Evolutionary conservation across 2,113 vertebrate genomes (phyloP).

Genomic region (Lycocorax pyrrhopterus): DNA sequence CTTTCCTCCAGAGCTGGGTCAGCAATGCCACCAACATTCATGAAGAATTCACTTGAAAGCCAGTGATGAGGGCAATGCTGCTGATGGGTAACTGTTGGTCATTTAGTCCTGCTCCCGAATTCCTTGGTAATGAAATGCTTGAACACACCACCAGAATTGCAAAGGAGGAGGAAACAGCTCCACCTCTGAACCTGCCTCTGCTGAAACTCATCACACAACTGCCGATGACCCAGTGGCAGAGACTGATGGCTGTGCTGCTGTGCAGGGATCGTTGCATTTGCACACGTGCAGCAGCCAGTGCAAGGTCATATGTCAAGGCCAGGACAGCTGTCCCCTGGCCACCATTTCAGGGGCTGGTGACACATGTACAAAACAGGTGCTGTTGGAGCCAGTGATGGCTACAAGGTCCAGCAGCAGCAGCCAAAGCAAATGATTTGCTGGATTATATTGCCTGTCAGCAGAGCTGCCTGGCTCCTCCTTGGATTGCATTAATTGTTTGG

Average conservation of each 20-base stretch:
- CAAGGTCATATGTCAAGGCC: neutral
- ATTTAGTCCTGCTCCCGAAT: neutral
- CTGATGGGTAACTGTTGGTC: neutral
- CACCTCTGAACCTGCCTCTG: neutral
- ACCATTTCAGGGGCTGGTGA: neutral
- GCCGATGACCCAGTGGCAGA: neutral
- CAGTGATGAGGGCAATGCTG: fast-evolving
- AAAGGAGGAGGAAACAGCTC: neutral
- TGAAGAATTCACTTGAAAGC: neutral
- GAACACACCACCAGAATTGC: neutral
- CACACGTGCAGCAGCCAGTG: neutral
- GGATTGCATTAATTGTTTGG: neutral
- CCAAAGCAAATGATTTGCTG: neutral
- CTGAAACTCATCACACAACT: neutral
- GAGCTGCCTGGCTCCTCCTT: neutral
- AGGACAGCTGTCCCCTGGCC: neutral
- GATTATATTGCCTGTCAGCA: neutral
- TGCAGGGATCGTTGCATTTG: fast-evolving
- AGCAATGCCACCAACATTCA: neutral
- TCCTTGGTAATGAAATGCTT: neutral
- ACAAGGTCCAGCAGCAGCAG: neutral
- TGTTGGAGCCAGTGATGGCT: neutral
- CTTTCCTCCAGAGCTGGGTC: neutral
- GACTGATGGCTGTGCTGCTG: neutral
- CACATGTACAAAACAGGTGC: neutral